Evolutionary conservation across 2,797 vertebrate species (phyloP), one percentile per base, ranked within the genome.

Genomic region (Xenops minutus): DNA sequence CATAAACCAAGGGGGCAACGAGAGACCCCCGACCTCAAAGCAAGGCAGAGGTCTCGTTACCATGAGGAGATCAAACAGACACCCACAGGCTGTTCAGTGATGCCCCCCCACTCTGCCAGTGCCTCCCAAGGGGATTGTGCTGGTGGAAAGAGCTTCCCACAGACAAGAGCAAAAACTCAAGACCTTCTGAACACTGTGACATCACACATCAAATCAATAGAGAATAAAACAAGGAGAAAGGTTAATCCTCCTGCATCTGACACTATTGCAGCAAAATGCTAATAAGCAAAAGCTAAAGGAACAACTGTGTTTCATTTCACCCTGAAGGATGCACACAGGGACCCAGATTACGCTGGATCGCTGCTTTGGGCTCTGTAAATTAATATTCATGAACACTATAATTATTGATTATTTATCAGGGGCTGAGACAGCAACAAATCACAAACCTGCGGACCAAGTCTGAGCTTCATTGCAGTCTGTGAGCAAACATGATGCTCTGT

Each of bases 101-200:
- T 14, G 2, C 7, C 3, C 0, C 1, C 21, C 6, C 17, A 2
- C 15, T 23, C n/a, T 14, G 54, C 44, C 68, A 39, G n/a, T 9
- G 17, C 44, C 68, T n/a, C 24, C 59, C 24, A 14, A 29, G 58
- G 52, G 37, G 39, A 41, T 52, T n/a, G 46, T 2, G 1, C 39
- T 46, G 61, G 37, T 9, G 51, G 21, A 52, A 74, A 36, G 24
- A 52, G 34, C 34, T 54, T 18, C 26, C 48, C 32, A 63, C 22
- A 39, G 14, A 27, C 51, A 64, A 32, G 14, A 56, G 43, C 43
- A 43, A 56, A 22, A 32, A 12, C 29, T 49, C 43, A 63, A 49
- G 22, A 43, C 27, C 32, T 43, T 43, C 26, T 23, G 43, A 55
- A 36, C 8, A 19, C 43, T 21, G 16, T 1, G 2, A 48, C 46